Evolutionary conservation across 2,113 vertebrate species (phyloP).

Genomic region (Rhea americana): DNA sequence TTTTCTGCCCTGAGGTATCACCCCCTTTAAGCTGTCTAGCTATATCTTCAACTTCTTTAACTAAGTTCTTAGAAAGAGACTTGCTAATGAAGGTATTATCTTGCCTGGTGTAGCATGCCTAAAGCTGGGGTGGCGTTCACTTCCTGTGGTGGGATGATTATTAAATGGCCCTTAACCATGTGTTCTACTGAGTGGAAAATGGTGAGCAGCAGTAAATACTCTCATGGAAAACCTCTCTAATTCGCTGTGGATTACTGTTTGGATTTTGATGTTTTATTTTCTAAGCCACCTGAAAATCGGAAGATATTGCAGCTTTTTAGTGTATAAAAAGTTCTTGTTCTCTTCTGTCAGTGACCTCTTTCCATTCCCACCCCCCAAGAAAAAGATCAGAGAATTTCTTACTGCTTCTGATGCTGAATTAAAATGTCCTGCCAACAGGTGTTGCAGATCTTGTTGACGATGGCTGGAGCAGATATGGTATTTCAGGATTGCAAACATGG

Average conservation of each 20-base stretch:
- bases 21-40: neutral
- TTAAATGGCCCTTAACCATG: neutral
- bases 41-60: neutral
- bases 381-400: neutral
- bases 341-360: neutral
- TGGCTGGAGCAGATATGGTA: neutral
- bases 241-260: neutral
- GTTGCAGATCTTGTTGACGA: fast-evolving
- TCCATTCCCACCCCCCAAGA: neutral
- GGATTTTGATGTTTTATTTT: neutral
- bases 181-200: neutral
- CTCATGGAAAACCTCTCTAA: neutral
- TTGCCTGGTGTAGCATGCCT: fast-evolving
- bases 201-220: neutral
- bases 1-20: fast-evolving
- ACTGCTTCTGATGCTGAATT: neutral
- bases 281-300: neutral
- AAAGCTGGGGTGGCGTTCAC: neutral
- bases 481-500: fast-evolving
- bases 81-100: neutral
- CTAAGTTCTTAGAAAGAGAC: fast-evolving
- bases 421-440: neutral
- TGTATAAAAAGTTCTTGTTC: neutral
- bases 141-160: neutral
- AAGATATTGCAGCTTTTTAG: neutral